Evolutionary conservation across 2,797 vertebrate species (phyloP).

Genomic region (Etheostoma nigrum): DNA sequence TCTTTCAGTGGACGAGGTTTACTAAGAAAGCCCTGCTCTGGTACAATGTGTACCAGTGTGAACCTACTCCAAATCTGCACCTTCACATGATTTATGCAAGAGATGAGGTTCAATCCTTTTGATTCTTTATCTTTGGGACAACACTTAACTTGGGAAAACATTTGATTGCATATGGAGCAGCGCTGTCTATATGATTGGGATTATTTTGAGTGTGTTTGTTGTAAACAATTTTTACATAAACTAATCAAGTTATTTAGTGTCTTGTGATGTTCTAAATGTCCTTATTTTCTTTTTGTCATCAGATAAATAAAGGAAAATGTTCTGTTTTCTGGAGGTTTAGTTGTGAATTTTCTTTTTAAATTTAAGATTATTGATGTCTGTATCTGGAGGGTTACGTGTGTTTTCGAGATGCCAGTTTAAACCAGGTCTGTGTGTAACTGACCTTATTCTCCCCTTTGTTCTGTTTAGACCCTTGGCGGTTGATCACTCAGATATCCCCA

Average conservation of each 20-base stretch:
- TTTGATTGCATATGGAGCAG: background rate
- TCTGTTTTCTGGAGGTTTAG: background rate
- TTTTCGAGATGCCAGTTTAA: conserved; percentile 2
- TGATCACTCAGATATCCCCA: conserved; percentile 75
- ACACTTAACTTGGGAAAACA: background rate
- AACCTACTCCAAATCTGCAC: conserved; percentile 2
- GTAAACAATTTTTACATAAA: conserved; percentile 4
- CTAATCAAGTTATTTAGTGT: background rate
- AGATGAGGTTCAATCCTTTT: background rate
- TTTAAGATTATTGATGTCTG: background rate
- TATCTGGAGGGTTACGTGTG: background rate
- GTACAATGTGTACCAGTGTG: background rate
- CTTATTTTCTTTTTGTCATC: background rate
- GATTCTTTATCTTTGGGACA: background rate
- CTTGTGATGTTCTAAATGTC: conserved; percentile 3
- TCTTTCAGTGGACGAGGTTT: conserved; percentile 1
- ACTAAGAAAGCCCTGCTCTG: background rate
- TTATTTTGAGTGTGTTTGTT: conserved; percentile 59
- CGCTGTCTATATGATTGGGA: conserved; percentile 41
- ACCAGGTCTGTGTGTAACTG: conserved; percentile 4
- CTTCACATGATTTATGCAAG: conserved; percentile 10
- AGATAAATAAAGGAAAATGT: conserved; percentile 54
- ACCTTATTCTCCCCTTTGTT: conserved; percentile 41
- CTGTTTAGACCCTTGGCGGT: conserved; percentile 28
- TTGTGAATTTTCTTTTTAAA: background rate